Evolutionary conservation across 2,113 vertebrate species (phyloP).

Genomic region (Nothoprocta pentlandii): DNA sequence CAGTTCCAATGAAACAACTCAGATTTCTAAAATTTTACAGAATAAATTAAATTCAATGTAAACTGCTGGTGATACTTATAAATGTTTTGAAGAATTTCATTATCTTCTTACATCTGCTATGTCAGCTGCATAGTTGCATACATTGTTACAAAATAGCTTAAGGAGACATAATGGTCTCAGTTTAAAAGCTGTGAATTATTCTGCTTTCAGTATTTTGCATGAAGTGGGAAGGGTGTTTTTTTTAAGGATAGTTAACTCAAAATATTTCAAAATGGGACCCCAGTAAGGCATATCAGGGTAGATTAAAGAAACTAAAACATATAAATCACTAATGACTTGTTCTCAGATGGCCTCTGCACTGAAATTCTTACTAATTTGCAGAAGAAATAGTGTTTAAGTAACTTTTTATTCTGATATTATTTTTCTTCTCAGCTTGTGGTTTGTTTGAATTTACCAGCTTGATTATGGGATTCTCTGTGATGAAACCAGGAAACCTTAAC

Average conservation of each 20-base stretch:
- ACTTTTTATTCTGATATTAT: background rate
- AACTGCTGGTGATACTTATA: background rate
- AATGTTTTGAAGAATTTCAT: background rate
- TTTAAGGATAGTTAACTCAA: background rate
- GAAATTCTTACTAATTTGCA: background rate
- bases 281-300: background rate
- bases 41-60: background rate
- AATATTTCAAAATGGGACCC: background rate
- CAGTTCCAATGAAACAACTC: background rate
- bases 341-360: background rate
- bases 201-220: background rate
- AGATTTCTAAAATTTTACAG: background rate
- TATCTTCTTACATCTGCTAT: background rate
- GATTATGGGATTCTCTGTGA: background rate
- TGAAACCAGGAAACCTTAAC: background rate
- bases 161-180: background rate
- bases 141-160: background rate
- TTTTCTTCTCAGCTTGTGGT: background rate
- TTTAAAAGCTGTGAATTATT: background rate
- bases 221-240: rapidly evolving
- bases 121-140: background rate
- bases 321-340: background rate
- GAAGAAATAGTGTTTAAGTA: background rate
- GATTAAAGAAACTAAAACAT: background rate
- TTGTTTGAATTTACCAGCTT: background rate